Evolutionary conservation across 1,140 invertebrate genomes (phyloP), one percentile per base, ranked within the genome.

Genomic region (Heliconius melpomene): DNA sequence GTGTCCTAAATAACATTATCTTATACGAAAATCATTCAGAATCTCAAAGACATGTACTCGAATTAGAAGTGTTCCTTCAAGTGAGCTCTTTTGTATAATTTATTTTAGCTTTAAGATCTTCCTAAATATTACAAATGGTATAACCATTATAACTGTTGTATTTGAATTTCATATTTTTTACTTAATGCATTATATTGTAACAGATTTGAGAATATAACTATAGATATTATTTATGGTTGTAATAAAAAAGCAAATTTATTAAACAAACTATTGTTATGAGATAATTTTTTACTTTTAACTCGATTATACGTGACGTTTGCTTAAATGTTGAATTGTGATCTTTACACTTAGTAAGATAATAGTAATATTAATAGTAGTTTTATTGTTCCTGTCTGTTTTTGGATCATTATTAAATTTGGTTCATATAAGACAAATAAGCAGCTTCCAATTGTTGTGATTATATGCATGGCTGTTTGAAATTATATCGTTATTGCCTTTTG

Each of bases 361-460:
- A 36, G 32, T 36, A 36, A 7, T 7, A 46, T 46, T 46, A 46
- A 46, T 46, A 46, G 40, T 46, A 46, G 40, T 16, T 46, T 46
- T 16, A 46, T 46, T 46, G 13, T 16, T 46, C 13, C 40, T 46
- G 40, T 16, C 40, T 46, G 11, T 13, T 11, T 13, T 40, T 40
- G 40, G 40, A 46, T 46, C 40, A 16, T 16, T 46, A 46, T 46
- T 46, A 46, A 46, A 46, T 46, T 46, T 46, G 40, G 40, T 46
- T 60, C 54, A 29, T 66, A 13, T 66, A 29, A 29, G 26, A 66
- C 1, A 29, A 60, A 23, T 60, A 60, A n/a, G 2, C n/a, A 74
- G 52, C 52, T 79, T 79, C 77, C 77, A 74, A 29, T 40, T 74
- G 52, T 79, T 79, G 72, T 79, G 77, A 79, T 78, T 71, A 70